Base-by-base conservation (phyloP, 2,113 vertebrate genomes). In the Anhinga rufa region DNA sequence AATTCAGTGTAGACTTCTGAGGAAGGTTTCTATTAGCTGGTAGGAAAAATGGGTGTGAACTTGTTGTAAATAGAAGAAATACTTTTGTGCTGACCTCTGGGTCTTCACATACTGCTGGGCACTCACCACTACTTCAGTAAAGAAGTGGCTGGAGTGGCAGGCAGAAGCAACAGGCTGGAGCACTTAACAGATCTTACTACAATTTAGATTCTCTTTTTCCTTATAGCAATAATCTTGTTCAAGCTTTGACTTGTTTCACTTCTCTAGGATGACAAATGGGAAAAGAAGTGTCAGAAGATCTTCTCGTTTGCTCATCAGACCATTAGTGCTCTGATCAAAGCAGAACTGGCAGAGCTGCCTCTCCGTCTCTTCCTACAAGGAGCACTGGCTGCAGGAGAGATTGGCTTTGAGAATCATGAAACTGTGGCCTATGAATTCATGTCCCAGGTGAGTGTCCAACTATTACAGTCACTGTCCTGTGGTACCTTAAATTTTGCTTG, bases 231-330 rank as follows among this genome's bases (percentile, higher is more conserved):
- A 22, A 10, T 68, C 42, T 70, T 66, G 31, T 94, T 80, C 48
- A 81, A 62, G 15, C 10, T 83, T 80, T 61, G 36, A 34, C 31
- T 88, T 82, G 14, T 60, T 79, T 83, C 78, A 31, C 46, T 68
- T 58, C 64, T 91, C 61, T 90, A 99, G 99, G 99, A 99, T 96
- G 99, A 99, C 97, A 99, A 99, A 93, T 99, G 99, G 99, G 99
- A 99, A 91, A 99, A 99, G 98, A 99, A 99, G 91, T 99, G 99
- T 95, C 99, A 99, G 98, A 99, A 99, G 98, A 99, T 99, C 90
- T 99, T 99, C 91, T 99, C 99, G 0, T 99, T 99, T 86, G 99
- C 99, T 88, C 99, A 99, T 96, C 99, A 99, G 98, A 99, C 99
- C 88, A 99, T 99, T 97, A 99, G 99, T 83, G 99, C 99, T 36